phyloP scores from a whole-genome alignment of 2,888 invertebrate genomes.

The Busseola fusca region DNA sequence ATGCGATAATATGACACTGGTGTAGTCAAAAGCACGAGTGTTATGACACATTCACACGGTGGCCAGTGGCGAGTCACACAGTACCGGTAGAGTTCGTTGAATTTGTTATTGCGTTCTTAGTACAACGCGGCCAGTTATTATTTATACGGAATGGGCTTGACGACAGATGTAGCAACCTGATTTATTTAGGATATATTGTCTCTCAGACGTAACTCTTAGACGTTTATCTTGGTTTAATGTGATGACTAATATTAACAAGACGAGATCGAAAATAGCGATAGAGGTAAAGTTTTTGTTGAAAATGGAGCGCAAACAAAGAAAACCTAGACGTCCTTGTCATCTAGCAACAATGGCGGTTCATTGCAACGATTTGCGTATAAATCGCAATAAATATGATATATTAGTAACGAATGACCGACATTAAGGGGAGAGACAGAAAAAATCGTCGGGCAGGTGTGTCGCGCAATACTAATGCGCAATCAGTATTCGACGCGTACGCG shows the following conservation, averaged over 20 bases:
- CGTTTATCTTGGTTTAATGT: conserved; percentile 66
- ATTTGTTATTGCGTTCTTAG: conserved; percentile 89
- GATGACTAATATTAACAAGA: conserved; percentile 67
- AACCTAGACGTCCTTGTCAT: conserved; percentile 77
- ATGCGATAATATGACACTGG: conserved; percentile 84
- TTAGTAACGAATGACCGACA: conserved; percentile 88
- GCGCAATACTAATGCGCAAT: conserved; percentile 88
- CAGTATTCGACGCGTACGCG: conserved; percentile 85
- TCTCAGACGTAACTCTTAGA: conserved; percentile 69
- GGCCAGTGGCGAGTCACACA: conserved; percentile 84
- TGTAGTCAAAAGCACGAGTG: conserved; percentile 80
- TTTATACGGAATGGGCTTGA: conserved; percentile 79
- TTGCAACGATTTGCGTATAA: conserved; percentile 78
- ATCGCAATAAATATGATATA: conserved; percentile 87
- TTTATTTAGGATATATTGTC: conserved; percentile 80
- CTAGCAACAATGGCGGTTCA: conserved; percentile 78
- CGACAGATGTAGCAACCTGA: conserved; percentile 81
- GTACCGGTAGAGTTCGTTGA: conserved; percentile 89
- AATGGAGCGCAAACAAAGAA: conserved; percentile 68
- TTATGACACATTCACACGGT: conserved; percentile 87
- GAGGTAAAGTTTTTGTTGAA: conserved; percentile 29
- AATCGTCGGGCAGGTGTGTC: conserved; percentile 87
- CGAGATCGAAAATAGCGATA: conserved; percentile 63
- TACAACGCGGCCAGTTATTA: conserved; percentile 85
- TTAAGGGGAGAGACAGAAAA: conserved; percentile 87